phyloP scores from a whole-genome alignment of 2,888 invertebrate species.

The Gastrophysa polygoni region DNA sequence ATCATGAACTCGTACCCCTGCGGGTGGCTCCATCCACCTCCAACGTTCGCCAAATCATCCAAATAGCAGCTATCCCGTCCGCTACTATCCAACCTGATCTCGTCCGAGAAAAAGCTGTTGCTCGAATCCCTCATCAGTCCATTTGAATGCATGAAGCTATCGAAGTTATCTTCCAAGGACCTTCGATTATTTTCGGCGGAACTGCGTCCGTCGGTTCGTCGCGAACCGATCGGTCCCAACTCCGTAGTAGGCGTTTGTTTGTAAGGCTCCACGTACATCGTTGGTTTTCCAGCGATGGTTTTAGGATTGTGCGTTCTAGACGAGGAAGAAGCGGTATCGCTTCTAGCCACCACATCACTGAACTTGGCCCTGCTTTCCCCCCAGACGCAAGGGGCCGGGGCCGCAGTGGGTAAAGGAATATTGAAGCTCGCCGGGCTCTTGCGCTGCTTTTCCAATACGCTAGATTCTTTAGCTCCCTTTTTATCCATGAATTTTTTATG shows the following conservation, averaged over 20 bases:
- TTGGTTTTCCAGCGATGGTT: conserved; percentile 46
- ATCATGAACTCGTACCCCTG: conserved; percentile 38
- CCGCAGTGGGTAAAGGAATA: conserved; percentile 43
- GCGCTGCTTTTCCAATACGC: conserved; percentile 13
- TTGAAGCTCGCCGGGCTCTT: conserved; percentile 36
- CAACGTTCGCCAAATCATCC: conserved; percentile 33
- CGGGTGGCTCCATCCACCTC: conserved; percentile 32
- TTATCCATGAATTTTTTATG: conserved; percentile 38
- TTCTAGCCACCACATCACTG: conserved; percentile 66
- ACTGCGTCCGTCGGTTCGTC: conserved; percentile 35
- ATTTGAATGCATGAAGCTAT: conserved; percentile 22
- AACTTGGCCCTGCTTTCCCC: conserved; percentile 64
- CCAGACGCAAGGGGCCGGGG: conserved; percentile 58
- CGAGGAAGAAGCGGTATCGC: conserved; percentile 49
- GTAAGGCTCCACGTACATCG: conserved; percentile 55
- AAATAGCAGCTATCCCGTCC: conserved; percentile 37
- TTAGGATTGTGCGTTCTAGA: conserved; percentile 18
- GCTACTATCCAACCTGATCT: conserved; percentile 41
- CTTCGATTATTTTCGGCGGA: conserved; percentile 22
- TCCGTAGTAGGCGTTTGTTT: conserved; percentile 50
- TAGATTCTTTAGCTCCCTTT: conserved; percentile 29
- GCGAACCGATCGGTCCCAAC: conserved; percentile 60
- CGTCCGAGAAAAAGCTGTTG: conserved; percentile 49
- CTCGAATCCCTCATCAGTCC: conserved; percentile 28
- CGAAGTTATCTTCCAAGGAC: conserved; percentile 31